Base-by-base conservation (phyloP, 2,888 invertebrate species). In the Ophion slaviceki region DNA sequence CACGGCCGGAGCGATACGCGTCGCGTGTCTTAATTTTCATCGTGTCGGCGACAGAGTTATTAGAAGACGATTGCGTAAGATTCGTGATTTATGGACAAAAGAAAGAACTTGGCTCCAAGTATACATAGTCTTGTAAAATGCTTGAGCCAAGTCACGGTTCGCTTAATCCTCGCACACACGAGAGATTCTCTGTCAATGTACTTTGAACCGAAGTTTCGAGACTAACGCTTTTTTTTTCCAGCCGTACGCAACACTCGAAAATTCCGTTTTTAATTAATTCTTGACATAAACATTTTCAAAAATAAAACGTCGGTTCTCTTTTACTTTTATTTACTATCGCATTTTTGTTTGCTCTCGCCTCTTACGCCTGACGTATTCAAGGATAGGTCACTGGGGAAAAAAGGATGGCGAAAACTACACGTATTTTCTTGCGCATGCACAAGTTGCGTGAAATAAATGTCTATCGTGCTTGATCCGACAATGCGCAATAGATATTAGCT, bases 21-120 rank as follows among this genome's bases (percentile, higher is more conserved):
- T 71, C 59, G 71, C 71, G 71, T 77, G 80, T 84, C 28, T 57
- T 17, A 71, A 40, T 80, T 84, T 61, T 40, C 40, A 40, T 68
- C 77, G 77, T 68, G 66, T 62, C 11, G 62, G 61, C 53, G 61
- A 80, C 72, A 72, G 67, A 72, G 47, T 77, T 24, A 40, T 77
- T 67, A 67, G 1, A 47, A 57, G 67, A 11, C 14, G 66, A 77
- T 84, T 77, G 67, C 76, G 40, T 84, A 80, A 84, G 53, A 53
- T 67, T 67, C 84, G 77, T 67, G 76, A 84, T 80, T 77, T 76
- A 62, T 77, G n/a, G 40, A 53, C 53, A 71, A 83, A 45, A 32
- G 53, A 45, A 57, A 68, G 53, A 24, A 71, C 47, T 67, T 0
- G 28, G n/a, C 24, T n/a, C 45, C 8, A 57, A 24, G 36, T 66